Evolutionary conservation across 2,888 invertebrate species (phyloP), one percentile per base, ranked within the genome.

Genomic region (Pterobdella sp.): DNA sequence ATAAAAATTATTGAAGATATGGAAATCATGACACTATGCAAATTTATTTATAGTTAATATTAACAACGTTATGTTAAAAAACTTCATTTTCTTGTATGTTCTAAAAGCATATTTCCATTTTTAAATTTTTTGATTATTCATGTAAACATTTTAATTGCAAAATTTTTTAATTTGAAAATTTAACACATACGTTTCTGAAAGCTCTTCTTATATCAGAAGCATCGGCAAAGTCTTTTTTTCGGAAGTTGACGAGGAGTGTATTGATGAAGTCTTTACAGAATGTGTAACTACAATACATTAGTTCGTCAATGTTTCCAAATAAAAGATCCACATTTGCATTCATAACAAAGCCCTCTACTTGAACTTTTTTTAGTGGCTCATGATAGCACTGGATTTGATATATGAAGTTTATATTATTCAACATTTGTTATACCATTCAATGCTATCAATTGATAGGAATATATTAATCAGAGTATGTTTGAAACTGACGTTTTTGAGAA

Each of bases 271-370:
- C 87, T 78, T 86, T 86, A 79, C 87, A 87, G 79, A 87, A 87
- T 31, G 85, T 86, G 80, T 87, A 86, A 32, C 87, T 87, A 31
- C 87, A 85, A 79, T 86, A 86, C 77, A 87, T 87, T 1, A 88
- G 83, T 79, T 88, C 87, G 78, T 88, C 87, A 76, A 88, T 80
- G 79, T 88, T 88, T 26, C 87, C 87, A 79, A 88, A 88, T 7
- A 88, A 84, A 42, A 88, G 84, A 78, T 87, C 86, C 2, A 88
- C 88, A 78, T 88, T 88, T 10, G 87, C 87, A 78, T 86, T 87
- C 86, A 88, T 87, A 14, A 87, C 85, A 79, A 85, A 87, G 18
- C 88, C 88, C 79, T 88, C 88, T 3, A 88, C 88, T 80, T 88
- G 88, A 52, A 87, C 86, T 78, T 87, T 86, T 81, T 88, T 88